Conservation (phyloP, 2,888 invertebrate species). For the Leptinotarsa juncta region DNA sequence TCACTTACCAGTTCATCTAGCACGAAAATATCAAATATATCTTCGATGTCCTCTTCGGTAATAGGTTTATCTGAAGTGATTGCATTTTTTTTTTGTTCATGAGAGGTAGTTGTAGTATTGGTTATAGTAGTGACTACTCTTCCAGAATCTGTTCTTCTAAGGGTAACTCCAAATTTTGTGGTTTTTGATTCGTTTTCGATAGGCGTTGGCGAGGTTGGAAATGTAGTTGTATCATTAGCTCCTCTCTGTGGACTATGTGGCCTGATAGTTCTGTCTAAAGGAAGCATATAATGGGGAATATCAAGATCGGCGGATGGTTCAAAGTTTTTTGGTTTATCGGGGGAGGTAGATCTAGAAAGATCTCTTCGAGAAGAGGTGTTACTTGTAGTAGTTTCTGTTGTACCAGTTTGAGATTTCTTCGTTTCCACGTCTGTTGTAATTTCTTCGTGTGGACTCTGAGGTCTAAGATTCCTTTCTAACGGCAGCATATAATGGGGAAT, state of each 20-base stretch:
- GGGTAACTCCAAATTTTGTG: slow-evolving; percentile 77
- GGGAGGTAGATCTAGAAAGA: neutral
- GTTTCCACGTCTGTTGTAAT: neutral
- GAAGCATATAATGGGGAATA: slow-evolving; percentile 39
- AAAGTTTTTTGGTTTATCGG: neutral
- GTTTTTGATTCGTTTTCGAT: slow-evolving; percentile 55
- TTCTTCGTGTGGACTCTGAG: slow-evolving; percentile 13
- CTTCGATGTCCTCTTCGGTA: slow-evolving; percentile 73
- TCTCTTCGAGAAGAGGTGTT: neutral
- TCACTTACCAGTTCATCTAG: slow-evolving; percentile 77
- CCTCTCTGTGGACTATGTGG: slow-evolving; percentile 51
- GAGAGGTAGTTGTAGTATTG: slow-evolving; percentile 63
- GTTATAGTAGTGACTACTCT: slow-evolving; percentile 65
- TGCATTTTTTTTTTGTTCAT: slow-evolving; percentile 65
- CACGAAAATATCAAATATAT: slow-evolving; percentile 77
- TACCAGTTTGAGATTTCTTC: neutral
- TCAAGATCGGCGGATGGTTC: slow-evolving; percentile 24
- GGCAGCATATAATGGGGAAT: slow-evolving; percentile 61
- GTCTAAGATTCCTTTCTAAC: slow-evolving; percentile 50
- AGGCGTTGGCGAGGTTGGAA: slow-evolving; percentile 21
- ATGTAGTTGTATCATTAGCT: slow-evolving; percentile 31
- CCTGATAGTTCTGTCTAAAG: slow-evolving; percentile 32
- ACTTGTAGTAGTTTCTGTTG: neutral
- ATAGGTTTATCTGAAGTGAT: slow-evolving; percentile 66
- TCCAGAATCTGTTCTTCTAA: slow-evolving; percentile 71